These are phyloP conservation scores for Bubo blakistoni DNA, from an alignment of 2,113 vertebrate species.

Conservation along the genomic window DNA sequence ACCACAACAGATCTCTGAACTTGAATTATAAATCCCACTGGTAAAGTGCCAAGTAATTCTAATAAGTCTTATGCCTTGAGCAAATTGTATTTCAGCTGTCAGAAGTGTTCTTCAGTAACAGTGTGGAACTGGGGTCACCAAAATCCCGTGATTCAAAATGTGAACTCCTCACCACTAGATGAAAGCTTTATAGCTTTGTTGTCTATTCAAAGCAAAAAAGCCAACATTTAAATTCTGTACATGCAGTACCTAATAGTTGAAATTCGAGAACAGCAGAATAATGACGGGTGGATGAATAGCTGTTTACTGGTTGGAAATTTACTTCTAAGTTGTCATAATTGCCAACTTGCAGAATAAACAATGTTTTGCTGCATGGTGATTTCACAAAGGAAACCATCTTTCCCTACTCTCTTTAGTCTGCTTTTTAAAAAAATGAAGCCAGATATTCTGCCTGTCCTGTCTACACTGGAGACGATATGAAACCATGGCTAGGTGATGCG, in stretches of 20 bases:
- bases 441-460: not conserved
- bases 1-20: not conserved
- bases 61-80: not conserved
- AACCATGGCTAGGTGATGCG: not conserved
- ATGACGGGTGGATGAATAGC: not conserved
- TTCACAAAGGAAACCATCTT: not conserved
- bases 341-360: not conserved
- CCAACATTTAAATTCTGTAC: not conserved
- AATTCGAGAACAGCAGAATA: not conserved
- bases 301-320: not conserved
- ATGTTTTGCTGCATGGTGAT: not conserved
- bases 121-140: not conserved
- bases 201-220: not conserved
- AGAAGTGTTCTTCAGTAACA: not conserved
- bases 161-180: not conserved
- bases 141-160: not conserved
- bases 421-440: not conserved
- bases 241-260: not conserved
- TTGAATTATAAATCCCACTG: slow-evolving; percentile 4
- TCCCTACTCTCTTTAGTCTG: not conserved
- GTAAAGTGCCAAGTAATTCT: slow-evolving; percentile 4
- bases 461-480: not conserved
- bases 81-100: not conserved
- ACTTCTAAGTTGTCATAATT: not conserved
- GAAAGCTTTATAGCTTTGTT: slow-evolving; percentile 13